phyloP scores from a whole-genome alignment of 2,113 vertebrate species.

The Sula dactylatra region DNA sequence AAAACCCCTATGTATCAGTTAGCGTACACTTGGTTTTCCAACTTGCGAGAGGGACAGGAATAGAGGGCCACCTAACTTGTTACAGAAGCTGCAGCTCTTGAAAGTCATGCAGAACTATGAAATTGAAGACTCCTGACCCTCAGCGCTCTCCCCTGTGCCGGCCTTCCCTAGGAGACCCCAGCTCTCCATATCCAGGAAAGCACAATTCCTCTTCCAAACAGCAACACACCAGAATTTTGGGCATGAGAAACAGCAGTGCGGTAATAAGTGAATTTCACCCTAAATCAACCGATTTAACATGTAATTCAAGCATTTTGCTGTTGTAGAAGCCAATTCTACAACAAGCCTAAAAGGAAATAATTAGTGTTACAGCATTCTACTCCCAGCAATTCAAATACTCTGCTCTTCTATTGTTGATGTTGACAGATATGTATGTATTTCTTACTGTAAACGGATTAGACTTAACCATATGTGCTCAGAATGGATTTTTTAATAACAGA shows the following conservation, averaged over 20 bases:
- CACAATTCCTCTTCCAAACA: background rate
- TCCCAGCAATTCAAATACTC: background rate
- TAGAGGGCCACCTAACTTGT: background rate
- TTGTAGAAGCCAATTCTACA: background rate
- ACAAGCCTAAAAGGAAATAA: background rate
- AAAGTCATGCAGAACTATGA: background rate
- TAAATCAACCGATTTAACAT: background rate
- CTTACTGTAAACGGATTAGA: background rate
- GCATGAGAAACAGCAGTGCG: background rate
- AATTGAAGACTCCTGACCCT: background rate
- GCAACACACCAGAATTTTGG: background rate
- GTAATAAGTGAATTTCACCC: background rate
- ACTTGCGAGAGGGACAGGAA: background rate
- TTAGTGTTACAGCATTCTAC: background rate
- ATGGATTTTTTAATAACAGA: background rate
- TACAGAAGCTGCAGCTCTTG: background rate
- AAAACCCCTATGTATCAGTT: background rate
- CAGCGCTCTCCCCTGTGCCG: accelerated
- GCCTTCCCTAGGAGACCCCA: background rate
- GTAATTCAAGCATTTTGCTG: background rate
- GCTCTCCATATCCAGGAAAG: background rate
- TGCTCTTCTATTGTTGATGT: background rate
- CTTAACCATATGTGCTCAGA: background rate
- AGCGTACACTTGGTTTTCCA: background rate
- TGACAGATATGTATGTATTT: background rate